phyloP scores from a whole-genome alignment of 1,140 invertebrate genomes.

The Chironomus tepperi region DNA sequence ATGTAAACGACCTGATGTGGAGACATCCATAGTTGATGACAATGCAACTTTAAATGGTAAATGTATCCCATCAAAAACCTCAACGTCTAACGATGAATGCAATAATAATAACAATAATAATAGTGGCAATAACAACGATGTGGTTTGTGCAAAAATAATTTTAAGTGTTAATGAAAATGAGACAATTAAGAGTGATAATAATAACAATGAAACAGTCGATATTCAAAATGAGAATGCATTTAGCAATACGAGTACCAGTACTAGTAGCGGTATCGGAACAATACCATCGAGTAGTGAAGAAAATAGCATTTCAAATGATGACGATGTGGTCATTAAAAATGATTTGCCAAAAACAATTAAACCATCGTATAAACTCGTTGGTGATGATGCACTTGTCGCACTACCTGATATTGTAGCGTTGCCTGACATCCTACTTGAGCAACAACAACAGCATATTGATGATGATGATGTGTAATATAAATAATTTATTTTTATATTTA shows the following conservation, averaged over 20 bases:
- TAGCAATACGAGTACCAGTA: background rate
- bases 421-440: background rate
- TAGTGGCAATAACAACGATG: slow-evolving; percentile 9
- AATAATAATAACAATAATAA: background rate
- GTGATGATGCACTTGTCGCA: background rate
- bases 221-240: slow-evolving; percentile 19
- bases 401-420: background rate
- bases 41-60: background rate
- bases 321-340: background rate
- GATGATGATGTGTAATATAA: slow-evolving; percentile 17
- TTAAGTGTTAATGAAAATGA: slow-evolving; percentile 16
- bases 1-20: background rate
- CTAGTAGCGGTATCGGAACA: background rate
- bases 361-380: background rate
- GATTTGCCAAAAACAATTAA: slow-evolving; percentile 16
- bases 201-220: slow-evolving; percentile 13
- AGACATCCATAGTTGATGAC: background rate
- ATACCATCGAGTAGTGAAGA: background rate
- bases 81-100: background rate
- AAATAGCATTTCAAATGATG: slow-evolving; percentile 17
- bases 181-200: slow-evolving; percentile 3
- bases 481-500: background rate
- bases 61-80: background rate
- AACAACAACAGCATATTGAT: background rate
- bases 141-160: slow-evolving; percentile 20